Base-by-base conservation (phyloP, 1,140 invertebrate genomes). In the Formica selysi region DNA sequence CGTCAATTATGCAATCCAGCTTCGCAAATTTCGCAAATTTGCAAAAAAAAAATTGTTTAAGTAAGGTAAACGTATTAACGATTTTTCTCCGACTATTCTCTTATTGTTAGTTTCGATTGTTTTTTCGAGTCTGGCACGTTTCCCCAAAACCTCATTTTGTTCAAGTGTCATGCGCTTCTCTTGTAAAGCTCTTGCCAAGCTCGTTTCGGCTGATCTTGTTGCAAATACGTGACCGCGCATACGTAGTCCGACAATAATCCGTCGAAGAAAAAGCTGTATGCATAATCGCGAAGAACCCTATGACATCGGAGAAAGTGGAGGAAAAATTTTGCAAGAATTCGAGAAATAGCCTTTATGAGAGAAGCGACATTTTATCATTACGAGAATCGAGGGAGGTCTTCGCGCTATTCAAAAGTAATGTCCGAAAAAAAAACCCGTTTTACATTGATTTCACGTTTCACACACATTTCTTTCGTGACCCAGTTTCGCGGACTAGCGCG, bases 151-250 rank as follows among this genome's bases (percentile, higher is more conserved):
- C 16, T 80, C 48, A 70, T 80, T 80, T 22, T 2, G 65, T 29
- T 57, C 22, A 13, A 70, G 78, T 54, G 38, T 71, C 54, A 71
- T 59, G 36, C 51, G 65, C 51, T 36, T 81, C 67, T 59, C 51
- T 71, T 44, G 51, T 32, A 81, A 71, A 81, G 38, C 79, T 32
- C 79, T 61, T 48, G n/a, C 26, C 79, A 44, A 83, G 68, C 68
- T 61, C 67, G 51, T 73, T 83, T 62, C 54, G 22, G 68, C 32
- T 74, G 68, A 83, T 83, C 79, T 83, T 74, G 79, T 83, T 83
- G 79, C 79, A 51, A 29, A 73, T 73, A 73, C 79, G 79, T 81
- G 79, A 71, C 54, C 38, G 67, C 6, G 79, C 79, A 81, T 81
- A 61, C 54, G 19, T 48, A 73, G 32, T 44, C 54, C 26, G 26